phyloP scores from a whole-genome alignment of 1,140 invertebrate genomes.

The Diorhabda elongata region DNA sequence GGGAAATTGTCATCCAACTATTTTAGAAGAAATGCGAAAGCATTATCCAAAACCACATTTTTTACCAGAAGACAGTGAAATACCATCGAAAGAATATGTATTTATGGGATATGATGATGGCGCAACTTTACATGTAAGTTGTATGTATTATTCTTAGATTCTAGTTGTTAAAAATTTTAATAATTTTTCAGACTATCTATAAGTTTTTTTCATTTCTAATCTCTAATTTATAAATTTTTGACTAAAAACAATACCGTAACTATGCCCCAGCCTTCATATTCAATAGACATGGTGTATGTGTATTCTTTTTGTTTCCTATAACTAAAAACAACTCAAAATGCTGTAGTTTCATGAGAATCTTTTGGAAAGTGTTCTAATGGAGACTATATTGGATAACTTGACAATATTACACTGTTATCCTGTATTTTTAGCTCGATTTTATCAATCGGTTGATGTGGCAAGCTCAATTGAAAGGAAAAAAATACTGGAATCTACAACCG shows the following conservation, averaged over 20 bases:
- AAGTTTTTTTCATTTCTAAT: too few relatives aligned
- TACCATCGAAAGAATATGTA: slow-evolving; percentile 86
- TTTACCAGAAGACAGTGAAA: slow-evolving; percentile 82
- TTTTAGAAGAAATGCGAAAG: slow-evolving; percentile 68
- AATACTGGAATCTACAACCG: slow-evolving; percentile 81
- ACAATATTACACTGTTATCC: neutral
- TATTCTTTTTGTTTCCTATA: too few relatives aligned
- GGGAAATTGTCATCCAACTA: slow-evolving; percentile 82
- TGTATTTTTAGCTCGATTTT: slow-evolving; percentile 73
- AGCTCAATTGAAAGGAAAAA: slow-evolving; percentile 81
- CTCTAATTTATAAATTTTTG: too few relatives aligned
- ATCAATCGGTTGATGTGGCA: slow-evolving; percentile 91
- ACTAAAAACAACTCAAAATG: too few relatives aligned
- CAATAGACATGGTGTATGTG: too few relatives aligned
- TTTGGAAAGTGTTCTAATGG: slow-evolving; percentile 25
- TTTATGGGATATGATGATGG: slow-evolving; percentile 91
- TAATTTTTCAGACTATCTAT: too few relatives aligned
- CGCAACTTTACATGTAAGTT: slow-evolving; percentile 87
- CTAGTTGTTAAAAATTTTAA: too few relatives aligned
- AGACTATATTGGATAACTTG: slow-evolving; percentile 13
- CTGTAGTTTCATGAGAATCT: too few relatives aligned
- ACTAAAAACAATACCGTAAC: too few relatives aligned
- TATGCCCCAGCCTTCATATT: too few relatives aligned
- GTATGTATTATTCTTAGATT: too few relatives aligned
- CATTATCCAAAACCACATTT: slow-evolving; percentile 84